These are phyloP conservation scores for Brachynemurus nebulosus DNA, from an alignment of 2,888 invertebrate genomes.

Conservation along the genomic window DNA sequence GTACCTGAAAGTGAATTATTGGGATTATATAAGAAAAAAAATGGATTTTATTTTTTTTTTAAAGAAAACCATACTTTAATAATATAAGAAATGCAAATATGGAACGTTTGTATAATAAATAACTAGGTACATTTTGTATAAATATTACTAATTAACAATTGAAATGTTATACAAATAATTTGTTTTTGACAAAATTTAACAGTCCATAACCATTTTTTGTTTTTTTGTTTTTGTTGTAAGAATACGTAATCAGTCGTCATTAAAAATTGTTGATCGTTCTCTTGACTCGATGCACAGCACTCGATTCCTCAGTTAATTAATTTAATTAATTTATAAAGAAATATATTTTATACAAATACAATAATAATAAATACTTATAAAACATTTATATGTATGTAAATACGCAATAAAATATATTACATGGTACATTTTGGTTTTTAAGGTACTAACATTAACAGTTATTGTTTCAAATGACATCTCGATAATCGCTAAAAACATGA, in stretches of 20 bases:
- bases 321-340: neutral
- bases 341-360: conserved; percentile 5
- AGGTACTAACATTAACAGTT: conserved; percentile 3
- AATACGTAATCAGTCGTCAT: neutral
- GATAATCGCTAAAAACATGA: neutral
- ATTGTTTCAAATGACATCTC: neutral
- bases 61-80: conserved; percentile 13
- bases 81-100: conserved; percentile 17
- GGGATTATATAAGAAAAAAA: no score
- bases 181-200: neutral
- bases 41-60: conserved; percentile 5
- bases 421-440: conserved; percentile 3
- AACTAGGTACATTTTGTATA: conserved; percentile 8
- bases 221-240: neutral
- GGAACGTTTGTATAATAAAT: conserved; percentile 17
- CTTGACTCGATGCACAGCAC: conserved; percentile 5
- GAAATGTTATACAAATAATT: conserved; percentile 3
- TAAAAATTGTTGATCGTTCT: neutral
- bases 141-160: conserved; percentile 5
- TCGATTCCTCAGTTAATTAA: conserved; percentile 6
- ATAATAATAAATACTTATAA: conserved; percentile 7
- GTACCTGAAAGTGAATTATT: no score
- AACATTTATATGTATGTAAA: conserved; percentile 2
- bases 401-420: conserved; percentile 1
- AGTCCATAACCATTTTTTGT: conserved; percentile 1